A percentile compares a stretch with the other conserved stretches of the same genome.
Evolutionary conservation across 2,888 invertebrate genomes (phyloP).

Genomic region (Onthophagus sagittarius): DNA sequence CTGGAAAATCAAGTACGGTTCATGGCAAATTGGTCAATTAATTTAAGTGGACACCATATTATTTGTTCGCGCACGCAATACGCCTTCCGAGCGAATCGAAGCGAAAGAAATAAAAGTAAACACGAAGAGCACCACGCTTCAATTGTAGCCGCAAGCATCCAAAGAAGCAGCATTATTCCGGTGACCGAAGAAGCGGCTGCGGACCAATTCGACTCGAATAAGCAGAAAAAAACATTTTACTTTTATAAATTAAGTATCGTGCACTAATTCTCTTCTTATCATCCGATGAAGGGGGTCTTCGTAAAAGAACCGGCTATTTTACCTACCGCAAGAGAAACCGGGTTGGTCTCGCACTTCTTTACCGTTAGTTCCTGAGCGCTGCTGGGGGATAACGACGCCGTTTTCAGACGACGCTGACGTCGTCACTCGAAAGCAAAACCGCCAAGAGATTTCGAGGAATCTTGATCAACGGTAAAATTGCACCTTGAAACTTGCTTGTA

Average conservation of each 20-base stretch:
- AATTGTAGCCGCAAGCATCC: background rate
- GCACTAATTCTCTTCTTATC: too few species aligned
- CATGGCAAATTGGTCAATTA: constrained; percentile 5
- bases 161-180: too few species aligned
- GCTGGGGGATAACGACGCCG: background rate
- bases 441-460: background rate
- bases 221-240: too few species aligned
- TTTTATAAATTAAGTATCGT: too few species aligned
- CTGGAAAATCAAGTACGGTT: background rate
- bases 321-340: background rate
- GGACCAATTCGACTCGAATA: too few species aligned
- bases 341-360: background rate
- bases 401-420: background rate
- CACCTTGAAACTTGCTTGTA: too few species aligned
- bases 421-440: background rate
- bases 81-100: background rate
- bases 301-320: background rate
- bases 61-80: background rate
- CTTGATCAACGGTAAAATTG: too few species aligned
- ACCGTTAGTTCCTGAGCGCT: background rate
- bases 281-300: too few species aligned
- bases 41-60: constrained; percentile 4
- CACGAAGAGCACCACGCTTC: background rate
- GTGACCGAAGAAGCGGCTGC: too few species aligned
- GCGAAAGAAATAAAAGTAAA: background rate